These are phyloP conservation scores for Panulirus ornatus DNA, from an alignment of 1,140 invertebrate genomes.

Conservation along the genomic window DNA sequence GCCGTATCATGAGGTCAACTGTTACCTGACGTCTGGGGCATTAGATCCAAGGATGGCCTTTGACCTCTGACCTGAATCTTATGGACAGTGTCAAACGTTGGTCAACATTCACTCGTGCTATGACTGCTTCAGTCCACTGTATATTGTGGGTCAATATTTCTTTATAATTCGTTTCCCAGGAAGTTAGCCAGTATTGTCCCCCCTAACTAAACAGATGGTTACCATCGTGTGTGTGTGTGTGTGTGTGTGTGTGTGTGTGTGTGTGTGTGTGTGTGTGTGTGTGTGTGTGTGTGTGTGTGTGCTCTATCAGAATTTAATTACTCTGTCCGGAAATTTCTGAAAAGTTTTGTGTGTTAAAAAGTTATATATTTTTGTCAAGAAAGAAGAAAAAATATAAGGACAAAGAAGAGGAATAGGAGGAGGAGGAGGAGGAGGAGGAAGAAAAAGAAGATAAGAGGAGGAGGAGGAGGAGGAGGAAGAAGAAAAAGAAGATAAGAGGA, in stretches of 20 bases:
- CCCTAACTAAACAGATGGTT: too few relatives aligned
- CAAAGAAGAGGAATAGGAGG: neutral
- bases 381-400: neutral
- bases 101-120: neutral
- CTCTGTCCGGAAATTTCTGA: neutral
- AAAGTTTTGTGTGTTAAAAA: too few relatives aligned
- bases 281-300: conserved; percentile 13
- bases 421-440: neutral
- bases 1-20: too few relatives aligned
- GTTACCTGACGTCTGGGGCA: too few relatives aligned
- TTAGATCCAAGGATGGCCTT: neutral
- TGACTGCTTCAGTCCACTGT: neutral
- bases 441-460: too few relatives aligned
- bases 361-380: neutral
- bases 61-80: neutral
- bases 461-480: conserved; percentile 4
- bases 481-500: neutral
- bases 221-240: neutral
- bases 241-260: neutral
- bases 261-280: conserved; percentile 30
- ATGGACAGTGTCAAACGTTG: neutral
- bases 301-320: neutral
- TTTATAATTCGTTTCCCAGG: too few relatives aligned
- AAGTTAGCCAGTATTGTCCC: too few relatives aligned
- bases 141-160: neutral